These are phyloP conservation scores for Uria lomvia DNA, from an alignment of 2,113 vertebrate genomes.

Conservation along the genomic window DNA sequence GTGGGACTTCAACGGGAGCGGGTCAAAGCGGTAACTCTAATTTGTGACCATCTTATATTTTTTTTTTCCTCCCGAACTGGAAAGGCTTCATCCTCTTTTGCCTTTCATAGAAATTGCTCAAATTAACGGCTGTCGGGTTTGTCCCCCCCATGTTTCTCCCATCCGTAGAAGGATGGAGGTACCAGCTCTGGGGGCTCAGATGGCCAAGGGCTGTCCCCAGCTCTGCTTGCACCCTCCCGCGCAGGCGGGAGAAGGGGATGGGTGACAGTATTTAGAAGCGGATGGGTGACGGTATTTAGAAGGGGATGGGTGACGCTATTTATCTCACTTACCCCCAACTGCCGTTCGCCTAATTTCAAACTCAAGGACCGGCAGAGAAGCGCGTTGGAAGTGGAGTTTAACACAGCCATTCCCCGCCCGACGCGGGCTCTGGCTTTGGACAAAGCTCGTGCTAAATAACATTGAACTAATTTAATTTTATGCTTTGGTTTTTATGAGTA, in stretches of 20 bases:
- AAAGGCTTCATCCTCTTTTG: not conserved
- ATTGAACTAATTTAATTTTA: constrained; percentile 44
- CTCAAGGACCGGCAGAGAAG: not conserved
- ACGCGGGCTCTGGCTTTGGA: fast-evolving
- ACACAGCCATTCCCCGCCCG: not conserved
- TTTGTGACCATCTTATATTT: fast-evolving
- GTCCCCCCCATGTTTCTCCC: not conserved
- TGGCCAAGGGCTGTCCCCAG: not conserved
- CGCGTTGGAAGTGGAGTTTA: not conserved
- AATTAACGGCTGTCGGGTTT: not conserved
- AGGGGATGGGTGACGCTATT: not conserved
- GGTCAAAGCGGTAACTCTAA: not conserved
- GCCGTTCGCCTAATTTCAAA: no score
- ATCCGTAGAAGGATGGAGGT: fast-evolving
- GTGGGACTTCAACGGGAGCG: fast-evolving
- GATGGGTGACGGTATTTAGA: not conserved
- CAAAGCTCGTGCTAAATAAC: not conserved
- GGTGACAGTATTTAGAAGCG: not conserved
- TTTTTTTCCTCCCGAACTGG: no score
- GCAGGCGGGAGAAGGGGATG: not conserved
- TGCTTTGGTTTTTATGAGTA: constrained; percentile 49
- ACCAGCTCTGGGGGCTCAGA: not conserved
- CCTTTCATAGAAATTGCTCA: not conserved
- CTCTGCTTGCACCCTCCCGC: fast-evolving
- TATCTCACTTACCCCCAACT: not conserved